A percentile compares a stretch with the other conserved stretches of the same genome.
Evolutionary conservation across 2,113 vertebrate species (phyloP).

Genomic region (Cariama cristata): DNA sequence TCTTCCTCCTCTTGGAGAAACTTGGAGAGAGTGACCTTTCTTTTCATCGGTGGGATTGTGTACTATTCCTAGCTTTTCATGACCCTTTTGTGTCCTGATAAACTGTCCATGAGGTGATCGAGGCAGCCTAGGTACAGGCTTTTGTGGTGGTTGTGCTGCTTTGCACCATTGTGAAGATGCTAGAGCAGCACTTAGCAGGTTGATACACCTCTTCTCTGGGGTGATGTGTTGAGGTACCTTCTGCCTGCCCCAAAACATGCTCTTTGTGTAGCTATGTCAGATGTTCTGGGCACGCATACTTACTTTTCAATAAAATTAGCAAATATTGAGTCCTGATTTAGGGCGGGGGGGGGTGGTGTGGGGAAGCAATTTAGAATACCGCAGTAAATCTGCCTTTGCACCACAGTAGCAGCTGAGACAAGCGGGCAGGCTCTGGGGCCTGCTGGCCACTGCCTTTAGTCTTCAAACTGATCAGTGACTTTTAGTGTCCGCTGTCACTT

Average conservation of each 20-base stretch:
- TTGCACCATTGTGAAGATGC: neutral
- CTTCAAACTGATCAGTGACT: neutral
- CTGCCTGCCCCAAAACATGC: neutral
- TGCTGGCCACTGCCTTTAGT: neutral
- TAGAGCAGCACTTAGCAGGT: neutral
- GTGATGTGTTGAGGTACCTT: neutral
- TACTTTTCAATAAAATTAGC: neutral
- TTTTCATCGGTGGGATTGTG: neutral
- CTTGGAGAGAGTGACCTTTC: neutral
- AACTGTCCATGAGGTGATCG: fast-evolving
- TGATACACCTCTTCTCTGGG: neutral
- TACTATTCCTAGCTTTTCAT: neutral
- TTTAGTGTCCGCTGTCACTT: neutral
- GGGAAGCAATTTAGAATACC: neutral
- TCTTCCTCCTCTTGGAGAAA: neutral
- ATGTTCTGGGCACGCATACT: neutral
- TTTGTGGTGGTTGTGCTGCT: neutral
- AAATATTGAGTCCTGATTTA: neutral
- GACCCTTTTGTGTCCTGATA: neutral
- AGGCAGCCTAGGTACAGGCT: neutral
- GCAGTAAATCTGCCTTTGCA: neutral
- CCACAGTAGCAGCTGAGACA: fast-evolving
- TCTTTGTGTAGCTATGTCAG: neutral
- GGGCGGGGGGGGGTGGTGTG: no score
- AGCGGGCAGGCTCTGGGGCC: no score